Percentiles rank a stretch among this genome's conserved stretches.
These are phyloP conservation scores for Callorhinus ursinus DNA, from an alignment of 2,113 vertebrate genomes.

Conservation along the genomic window DNA sequence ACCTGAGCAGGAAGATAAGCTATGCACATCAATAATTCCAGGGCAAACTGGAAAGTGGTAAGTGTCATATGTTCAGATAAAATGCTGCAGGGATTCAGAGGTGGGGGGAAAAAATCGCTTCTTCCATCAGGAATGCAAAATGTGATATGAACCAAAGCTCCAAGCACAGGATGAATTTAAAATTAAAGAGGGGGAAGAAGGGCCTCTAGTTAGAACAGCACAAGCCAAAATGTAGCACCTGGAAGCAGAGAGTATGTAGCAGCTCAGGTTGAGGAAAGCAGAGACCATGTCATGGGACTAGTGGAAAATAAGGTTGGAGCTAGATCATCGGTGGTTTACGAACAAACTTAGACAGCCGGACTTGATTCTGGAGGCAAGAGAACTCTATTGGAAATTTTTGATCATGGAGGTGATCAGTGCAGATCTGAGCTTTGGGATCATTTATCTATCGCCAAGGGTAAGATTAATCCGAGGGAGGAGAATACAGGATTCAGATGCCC, in stretches of 20 bases:
- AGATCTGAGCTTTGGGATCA: not conserved
- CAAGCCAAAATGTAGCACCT: not conserved
- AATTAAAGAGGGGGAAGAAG: not conserved
- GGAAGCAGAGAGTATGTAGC: not conserved
- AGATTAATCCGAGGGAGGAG: not conserved
- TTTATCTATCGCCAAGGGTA: not conserved
- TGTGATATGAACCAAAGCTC: not conserved
- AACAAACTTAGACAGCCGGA: not conserved
- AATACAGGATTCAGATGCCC: not conserved
- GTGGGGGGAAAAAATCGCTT: not conserved
- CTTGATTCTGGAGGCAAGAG: not conserved
- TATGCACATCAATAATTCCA: not conserved
- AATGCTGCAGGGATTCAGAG: slow-evolving; percentile 51
- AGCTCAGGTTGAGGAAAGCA: not conserved
- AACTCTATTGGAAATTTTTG: not conserved
- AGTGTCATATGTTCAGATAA: slow-evolving; percentile 41
- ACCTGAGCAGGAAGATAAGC: slow-evolving; percentile 35
- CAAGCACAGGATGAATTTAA: slow-evolving; percentile 28
- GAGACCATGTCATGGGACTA: not conserved
- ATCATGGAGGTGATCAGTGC: not conserved
- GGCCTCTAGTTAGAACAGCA: not conserved
- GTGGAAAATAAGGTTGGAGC: not conserved
- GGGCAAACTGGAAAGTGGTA: not conserved
- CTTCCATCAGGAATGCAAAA: slow-evolving; percentile 49
- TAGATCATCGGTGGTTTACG: not conserved